Conservation (phyloP, 2,797 vertebrate species). For the Cottoperca gobio region DNA sequence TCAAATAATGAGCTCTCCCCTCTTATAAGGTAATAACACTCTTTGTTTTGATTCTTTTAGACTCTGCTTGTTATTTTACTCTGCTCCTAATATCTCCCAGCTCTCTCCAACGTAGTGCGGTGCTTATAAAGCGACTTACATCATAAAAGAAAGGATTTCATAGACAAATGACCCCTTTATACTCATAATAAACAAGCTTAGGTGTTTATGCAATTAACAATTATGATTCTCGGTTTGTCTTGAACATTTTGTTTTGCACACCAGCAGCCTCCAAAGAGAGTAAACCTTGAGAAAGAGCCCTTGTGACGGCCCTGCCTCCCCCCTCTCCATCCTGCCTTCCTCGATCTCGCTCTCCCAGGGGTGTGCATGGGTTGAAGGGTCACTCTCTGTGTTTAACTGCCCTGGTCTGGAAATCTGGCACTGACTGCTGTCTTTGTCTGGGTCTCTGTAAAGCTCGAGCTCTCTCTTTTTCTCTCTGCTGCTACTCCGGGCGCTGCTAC, state of each 20-base stretch:
- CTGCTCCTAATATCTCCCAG: constrained; percentile 41
- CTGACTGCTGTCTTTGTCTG: constrained; percentile 82
- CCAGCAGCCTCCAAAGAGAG: constrained; percentile 40
- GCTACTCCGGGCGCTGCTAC: constrained; percentile 63
- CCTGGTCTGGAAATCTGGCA: constrained; percentile 80
- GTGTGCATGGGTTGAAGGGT: constrained; percentile 77
- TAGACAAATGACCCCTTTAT: constrained; percentile 36
- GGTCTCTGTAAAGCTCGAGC: constrained; percentile 49
- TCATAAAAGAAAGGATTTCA: constrained; percentile 40
- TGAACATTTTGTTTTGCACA: constrained; percentile 41
- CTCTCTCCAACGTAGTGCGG: constrained; percentile 33
- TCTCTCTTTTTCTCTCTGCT: constrained; percentile 43
- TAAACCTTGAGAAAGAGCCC: constrained; percentile 69
- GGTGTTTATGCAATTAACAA: constrained; percentile 45
- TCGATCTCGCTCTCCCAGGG: constrained; percentile 67
- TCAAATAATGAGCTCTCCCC: constrained; percentile 39
- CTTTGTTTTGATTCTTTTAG: constrained; percentile 45
- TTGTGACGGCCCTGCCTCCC: constrained; percentile 55
- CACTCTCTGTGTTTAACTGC: constrained; percentile 80
- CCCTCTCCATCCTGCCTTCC: constrained; percentile 55
- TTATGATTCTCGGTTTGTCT: constrained; percentile 45
- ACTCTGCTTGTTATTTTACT: constrained; percentile 61
- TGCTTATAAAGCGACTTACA: constrained; percentile 30
- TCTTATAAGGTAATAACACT: constrained; percentile 47
- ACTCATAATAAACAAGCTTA: constrained; percentile 43